Evolutionary conservation across 2,797 vertebrate species (phyloP), one percentile per base, ranked within the genome.

Genomic region (Brachyrhaphis roseni): DNA sequence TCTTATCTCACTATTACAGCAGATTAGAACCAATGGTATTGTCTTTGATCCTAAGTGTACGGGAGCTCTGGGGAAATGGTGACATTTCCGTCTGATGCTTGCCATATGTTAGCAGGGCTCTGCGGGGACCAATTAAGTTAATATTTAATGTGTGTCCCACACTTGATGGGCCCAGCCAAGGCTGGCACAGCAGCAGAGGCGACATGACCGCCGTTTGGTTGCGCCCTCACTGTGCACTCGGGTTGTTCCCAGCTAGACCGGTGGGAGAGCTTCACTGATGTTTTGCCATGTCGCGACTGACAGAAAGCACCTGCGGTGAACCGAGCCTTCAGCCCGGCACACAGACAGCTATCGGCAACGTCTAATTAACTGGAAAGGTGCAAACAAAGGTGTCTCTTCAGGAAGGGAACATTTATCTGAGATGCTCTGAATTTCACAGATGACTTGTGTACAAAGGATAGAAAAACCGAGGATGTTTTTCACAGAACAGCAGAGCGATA

Each of bases 1-100:
- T 94, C 93, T 95, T 94, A 95, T 96, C 93, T 95, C 86, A 90
- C 93, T 94, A 94, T 96, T 95, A 95, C 92, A 92, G 92, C 91
- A 93, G 93, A 95, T 95, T 95, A 95, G 92, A 94, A 94, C 92
- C 93, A 92, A 82, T 92, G 91, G 93, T 94, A 95, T 95, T 95
- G 94, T 94, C 94, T 95, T 95, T 96, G 95, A 96, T 96, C 91
- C 87, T 88, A 86, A 94, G 91, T 91, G 92, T 91, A 90, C 72
- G 57, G 85, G 84, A 91, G 91, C 93, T 94, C 93, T 79, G 84
- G 94, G 93, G 94, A 94, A 86, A 86, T 87, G 8, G 90, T 95
- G 94, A 95, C 94, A 96, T 96, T 96, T 95, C 90, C 79, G 81
- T 94, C 89, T 91, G 90, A 92, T 92, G 91, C 92, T 88, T 82